Evolutionary conservation across 2,888 invertebrate genomes (phyloP), one percentile per base, ranked within the genome.

Genomic region (Apantesis nais): DNA sequence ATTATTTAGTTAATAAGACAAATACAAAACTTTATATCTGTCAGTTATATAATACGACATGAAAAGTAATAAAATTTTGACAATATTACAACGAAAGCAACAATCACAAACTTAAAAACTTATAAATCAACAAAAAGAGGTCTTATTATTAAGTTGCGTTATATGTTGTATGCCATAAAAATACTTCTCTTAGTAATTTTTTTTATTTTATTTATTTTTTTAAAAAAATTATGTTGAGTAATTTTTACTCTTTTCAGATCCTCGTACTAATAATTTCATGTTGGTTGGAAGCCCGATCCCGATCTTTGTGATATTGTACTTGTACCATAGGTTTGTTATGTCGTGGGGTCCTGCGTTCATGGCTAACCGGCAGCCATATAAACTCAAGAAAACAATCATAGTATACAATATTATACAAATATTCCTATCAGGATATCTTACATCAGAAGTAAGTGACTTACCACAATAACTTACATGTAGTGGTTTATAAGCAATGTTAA

Each of bases 341-440:
- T 89, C 94, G 62, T 93, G 96, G 89, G 97, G 97, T 0, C 97
- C 97, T 0, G 92, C 93, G 39, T 90, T 96, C 66, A 97, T 97
- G 97, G 95, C 95, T 73, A 93, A 96, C 78, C 90, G 96, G 11
- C 92, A 95, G 65, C 96, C 97, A 0, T 96, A 95, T 83, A 93
- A 96, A 31, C 86, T 97, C 37, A 95, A 96, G 80, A 94, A 89
- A 63, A 72, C 96, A 12, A 93, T 97, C 76, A 93, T 97, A 66
- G 72, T 95, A 0, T 97, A 97, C 86, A 97, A 97, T 85, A 86
- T 96, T 9, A 83, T 96, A 61, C 97, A 97, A 94, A 96, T 97
- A 41, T 81, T 78, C 58, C 79, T 94, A 19, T 94, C 92, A 0
- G 83, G 89, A 14, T 91, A 95, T 74, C 86, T 96, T 76, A 91